phyloP scores from a whole-genome alignment of 2,113 vertebrate genomes.

The Myotis brandtii region DNA sequence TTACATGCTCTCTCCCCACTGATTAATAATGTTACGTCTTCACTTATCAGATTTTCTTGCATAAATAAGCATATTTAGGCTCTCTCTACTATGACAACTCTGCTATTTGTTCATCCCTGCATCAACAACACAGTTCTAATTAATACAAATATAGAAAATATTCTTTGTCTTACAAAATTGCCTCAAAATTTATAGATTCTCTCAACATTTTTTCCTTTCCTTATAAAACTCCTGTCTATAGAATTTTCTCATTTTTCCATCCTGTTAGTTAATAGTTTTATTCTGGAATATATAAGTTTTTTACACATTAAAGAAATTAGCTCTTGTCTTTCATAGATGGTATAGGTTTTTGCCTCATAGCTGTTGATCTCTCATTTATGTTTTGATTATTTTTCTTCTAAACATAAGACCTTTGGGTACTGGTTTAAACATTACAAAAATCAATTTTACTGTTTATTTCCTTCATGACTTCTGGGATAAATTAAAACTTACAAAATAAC shows the following conservation, averaged over 20 bases:
- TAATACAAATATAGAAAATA: neutral
- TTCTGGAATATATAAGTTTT: neutral
- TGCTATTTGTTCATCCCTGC: neutral
- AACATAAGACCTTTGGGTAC: neutral
- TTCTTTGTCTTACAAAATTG: neutral
- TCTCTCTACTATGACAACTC: neutral
- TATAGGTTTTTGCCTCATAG: neutral
- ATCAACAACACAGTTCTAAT: neutral
- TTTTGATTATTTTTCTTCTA: neutral
- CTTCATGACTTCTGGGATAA: neutral
- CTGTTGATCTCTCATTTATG: neutral
- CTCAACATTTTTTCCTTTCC: neutral
- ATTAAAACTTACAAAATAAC: neutral
- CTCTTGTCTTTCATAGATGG: neutral
- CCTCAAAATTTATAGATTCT: neutral
- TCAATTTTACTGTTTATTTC: neutral
- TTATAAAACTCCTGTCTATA: neutral
- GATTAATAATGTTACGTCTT: neutral
- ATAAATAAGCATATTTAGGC: neutral
- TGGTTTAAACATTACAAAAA: constrained; percentile 29
- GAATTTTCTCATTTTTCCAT: neutral
- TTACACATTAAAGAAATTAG: neutral
- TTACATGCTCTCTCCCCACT: neutral
- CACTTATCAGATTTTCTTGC: neutral
- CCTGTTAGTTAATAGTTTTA: neutral